Base-by-base conservation (phyloP, 1,140 invertebrate genomes). In the Aradophagus sp. region DNA sequence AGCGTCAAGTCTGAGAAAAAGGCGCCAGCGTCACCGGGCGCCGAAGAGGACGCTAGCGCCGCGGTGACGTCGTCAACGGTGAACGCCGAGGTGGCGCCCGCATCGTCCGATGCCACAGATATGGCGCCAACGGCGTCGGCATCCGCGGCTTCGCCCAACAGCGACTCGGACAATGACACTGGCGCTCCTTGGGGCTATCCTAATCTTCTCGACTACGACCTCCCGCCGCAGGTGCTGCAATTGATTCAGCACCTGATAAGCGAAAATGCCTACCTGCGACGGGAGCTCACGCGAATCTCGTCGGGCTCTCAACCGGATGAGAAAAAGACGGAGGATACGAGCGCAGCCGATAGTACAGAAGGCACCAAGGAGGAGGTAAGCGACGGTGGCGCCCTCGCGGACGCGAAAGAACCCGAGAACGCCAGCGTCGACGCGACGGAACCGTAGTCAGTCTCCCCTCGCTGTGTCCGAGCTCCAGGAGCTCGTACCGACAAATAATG, bases 1-100 rank as follows among this genome's bases (percentile, higher is more conserved):
- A 67, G 23, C 48, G 36, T 70, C 8, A 75, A 75, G 59, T 44
- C 67, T 19, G 74, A 73, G 29, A 65, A 66, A 36, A 75, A 72
- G 12, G 2, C 62, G 31, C 44, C 47, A n/a, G 55, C 52, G 15
- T 75, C 72, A 5, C 74, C 73, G 17, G 27, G 20, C 3, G 80
- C 84, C 4, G 83, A 83, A 27, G 83, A 83, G 26, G 82, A 84
- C 29, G 74, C 79, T 11, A 83, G 77, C 32, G 73, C 78, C 8
- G 81, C 82, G 0, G 82, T 85, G 1, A 85, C 81, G 6, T 85
- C 84, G 8, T 84, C 84, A 2, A 84, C 84, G 1, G 79, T 84
- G 5, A 78, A 62, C 38, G 61, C 77, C 36, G 82, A 82, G 17
- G 47, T 26, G 27, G 45, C 47, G 42, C 45, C 42, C 31, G 27